Base-by-base conservation (phyloP, 1,140 invertebrate genomes). In the Rhopalosiphum maidis region DNA sequence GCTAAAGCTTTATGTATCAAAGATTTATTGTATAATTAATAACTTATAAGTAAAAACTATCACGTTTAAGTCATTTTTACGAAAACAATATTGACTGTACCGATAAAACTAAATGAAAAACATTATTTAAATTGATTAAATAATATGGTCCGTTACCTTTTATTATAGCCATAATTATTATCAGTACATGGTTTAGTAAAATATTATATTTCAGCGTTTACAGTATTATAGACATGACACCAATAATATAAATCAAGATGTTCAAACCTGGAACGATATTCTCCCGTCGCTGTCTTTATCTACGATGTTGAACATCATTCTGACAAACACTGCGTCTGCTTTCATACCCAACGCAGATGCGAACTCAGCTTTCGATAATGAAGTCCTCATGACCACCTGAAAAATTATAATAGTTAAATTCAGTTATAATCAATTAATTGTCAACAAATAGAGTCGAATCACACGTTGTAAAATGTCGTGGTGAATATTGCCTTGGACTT, bases 251-350 rank as follows among this genome's bases (percentile, higher is more conserved):
- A 77, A n/a, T n/a, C 2, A 43, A 43, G 0, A 23, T 22, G 30
- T 21, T 6, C 87, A 94, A 94, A 97, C 96, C 95, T 99, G 98
- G 95, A 99, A 99, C 22, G 98, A 99, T 94, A 99, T 99, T 94
- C 98, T 96, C 1, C 99, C 98, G 95, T 99, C 98, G 86, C 98
- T 96, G 95, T 99, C 98, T 94, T 99, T 99, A 95, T 99, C 99
- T 1, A 99, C 98, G 94, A 99, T 98, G 94, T 99, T 99, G 95
- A 99, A 99, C 99, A 99, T 99, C 95, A 99, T 98, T 94, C 99
- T 98, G 0, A 99, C 99, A 95, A 99, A 99, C 25, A 99, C 97
- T 46, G 98, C 99, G 95, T 99, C 98, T 0, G 97, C 96, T 95
- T 98, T 98, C 98, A 99, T 99, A 37, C 99, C 99, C 9, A 99